Evolutionary conservation across 2,797 vertebrate genomes (phyloP).

Genomic region (Masticophis lateralis): DNA sequence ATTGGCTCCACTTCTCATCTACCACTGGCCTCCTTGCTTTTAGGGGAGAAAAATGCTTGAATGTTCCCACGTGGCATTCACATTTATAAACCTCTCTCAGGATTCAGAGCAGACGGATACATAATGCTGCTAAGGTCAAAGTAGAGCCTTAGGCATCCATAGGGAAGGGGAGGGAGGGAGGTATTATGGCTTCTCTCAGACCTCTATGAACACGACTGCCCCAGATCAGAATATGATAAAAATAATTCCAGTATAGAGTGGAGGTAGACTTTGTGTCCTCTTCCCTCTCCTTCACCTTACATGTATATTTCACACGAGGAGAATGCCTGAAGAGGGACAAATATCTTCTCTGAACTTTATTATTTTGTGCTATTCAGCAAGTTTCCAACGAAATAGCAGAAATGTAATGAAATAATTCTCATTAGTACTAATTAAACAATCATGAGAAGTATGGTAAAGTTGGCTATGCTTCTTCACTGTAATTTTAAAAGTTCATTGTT

Average conservation of each 20-base stretch:
- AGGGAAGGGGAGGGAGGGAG: background rate
- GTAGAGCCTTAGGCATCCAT: background rate
- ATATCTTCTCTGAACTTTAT: background rate
- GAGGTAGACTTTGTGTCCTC: background rate
- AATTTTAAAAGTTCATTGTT: slow-evolving; percentile 14
- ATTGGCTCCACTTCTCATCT: background rate
- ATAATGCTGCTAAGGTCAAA: background rate
- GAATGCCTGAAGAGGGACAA: background rate
- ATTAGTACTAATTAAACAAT: slow-evolving; percentile 38
- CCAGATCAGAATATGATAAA: background rate
- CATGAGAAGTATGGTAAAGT: slow-evolving; percentile 19
- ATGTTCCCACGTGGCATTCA: background rate
- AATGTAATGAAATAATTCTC: background rate
- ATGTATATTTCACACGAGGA: background rate
- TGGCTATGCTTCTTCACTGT: accelerated
- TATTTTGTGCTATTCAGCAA: slow-evolving; percentile 25
- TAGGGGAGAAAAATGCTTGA: background rate
- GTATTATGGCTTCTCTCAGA: background rate
- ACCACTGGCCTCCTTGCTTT: background rate
- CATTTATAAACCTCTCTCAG: background rate
- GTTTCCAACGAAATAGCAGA: background rate
- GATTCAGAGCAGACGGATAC: background rate
- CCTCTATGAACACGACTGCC: background rate
- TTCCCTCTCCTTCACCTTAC: background rate
- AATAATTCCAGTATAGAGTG: background rate